These are phyloP conservation scores for Clitarchus hookeri DNA, from an alignment of 2,888 invertebrate genomes.

Conservation along the genomic window DNA sequence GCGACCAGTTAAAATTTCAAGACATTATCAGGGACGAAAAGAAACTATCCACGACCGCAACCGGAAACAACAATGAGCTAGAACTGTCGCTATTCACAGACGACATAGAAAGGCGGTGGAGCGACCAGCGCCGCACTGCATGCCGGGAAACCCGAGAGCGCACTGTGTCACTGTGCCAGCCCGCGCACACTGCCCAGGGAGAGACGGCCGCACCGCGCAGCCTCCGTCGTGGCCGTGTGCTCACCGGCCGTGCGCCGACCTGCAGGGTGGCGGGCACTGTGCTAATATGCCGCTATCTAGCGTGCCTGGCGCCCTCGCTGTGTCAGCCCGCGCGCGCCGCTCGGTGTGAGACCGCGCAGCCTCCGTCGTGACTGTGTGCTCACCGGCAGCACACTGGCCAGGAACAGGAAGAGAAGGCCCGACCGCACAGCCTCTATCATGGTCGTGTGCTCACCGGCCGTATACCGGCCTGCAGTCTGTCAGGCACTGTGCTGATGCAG, in stretches of 20 bases:
- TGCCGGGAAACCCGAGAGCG: background rate
- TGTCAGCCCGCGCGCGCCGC: too few species aligned
- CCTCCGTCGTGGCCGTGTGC: constrained; percentile 7
- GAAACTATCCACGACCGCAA: background rate
- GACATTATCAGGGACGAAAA: background rate
- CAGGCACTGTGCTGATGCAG: too few species aligned
- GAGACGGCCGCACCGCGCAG: background rate
- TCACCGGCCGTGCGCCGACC: background rate
- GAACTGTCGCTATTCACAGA: background rate
- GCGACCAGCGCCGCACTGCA: background rate
- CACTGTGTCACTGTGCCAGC: constrained; percentile 14
- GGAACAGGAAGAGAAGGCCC: background rate
- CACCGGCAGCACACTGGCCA: background rate
- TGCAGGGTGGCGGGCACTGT: background rate
- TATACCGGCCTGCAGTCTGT: background rate
- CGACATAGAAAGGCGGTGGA: background rate
- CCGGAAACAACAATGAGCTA: background rate
- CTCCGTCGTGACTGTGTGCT: too few species aligned
- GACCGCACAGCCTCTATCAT: background rate
- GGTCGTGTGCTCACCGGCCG: background rate
- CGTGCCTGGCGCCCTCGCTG: background rate
- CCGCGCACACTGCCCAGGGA: constrained; percentile 8
- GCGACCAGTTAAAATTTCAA: background rate
- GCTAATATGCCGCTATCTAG: background rate
- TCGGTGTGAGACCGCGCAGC: too few species aligned